These are phyloP conservation scores for Sphyrna mokarran DNA, from an alignment of 2,113 vertebrate species.

Conservation along the genomic window DNA sequence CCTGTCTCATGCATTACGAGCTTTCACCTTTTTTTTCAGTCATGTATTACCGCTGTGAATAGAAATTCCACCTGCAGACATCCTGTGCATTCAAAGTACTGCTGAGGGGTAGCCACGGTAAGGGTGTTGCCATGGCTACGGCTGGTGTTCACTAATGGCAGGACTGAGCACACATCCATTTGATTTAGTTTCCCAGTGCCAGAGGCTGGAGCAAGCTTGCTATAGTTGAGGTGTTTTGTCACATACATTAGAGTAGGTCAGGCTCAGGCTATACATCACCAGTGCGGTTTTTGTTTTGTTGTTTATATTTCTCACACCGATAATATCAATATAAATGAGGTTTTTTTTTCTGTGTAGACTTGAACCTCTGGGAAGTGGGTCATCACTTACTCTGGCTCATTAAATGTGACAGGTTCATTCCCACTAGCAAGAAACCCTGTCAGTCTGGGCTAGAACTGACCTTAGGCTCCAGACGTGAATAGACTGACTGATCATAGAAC, in stretches of 20 bases:
- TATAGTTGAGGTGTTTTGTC: neutral
- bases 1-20: neutral
- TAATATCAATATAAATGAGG: neutral
- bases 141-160: neutral
- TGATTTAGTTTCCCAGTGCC: neutral
- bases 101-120: neutral
- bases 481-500: neutral
- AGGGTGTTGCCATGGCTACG: constrained; percentile 10
- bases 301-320: neutral
- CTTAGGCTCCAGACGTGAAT: neutral
- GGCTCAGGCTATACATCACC: neutral
- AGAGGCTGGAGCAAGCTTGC: neutral
- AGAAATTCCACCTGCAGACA: neutral
- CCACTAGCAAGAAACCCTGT: neutral
- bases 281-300: neutral
- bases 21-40: neutral
- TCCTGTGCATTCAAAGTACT: neutral
- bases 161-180: neutral
- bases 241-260: neutral
- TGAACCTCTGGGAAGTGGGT: neutral
- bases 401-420: neutral
- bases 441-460: neutral
- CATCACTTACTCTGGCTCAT: neutral
- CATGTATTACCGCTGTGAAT: neutral
- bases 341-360: too few species aligned